Evolutionary conservation across 2,888 invertebrate species (phyloP).

Genomic region (Cerastis leucographa): DNA sequence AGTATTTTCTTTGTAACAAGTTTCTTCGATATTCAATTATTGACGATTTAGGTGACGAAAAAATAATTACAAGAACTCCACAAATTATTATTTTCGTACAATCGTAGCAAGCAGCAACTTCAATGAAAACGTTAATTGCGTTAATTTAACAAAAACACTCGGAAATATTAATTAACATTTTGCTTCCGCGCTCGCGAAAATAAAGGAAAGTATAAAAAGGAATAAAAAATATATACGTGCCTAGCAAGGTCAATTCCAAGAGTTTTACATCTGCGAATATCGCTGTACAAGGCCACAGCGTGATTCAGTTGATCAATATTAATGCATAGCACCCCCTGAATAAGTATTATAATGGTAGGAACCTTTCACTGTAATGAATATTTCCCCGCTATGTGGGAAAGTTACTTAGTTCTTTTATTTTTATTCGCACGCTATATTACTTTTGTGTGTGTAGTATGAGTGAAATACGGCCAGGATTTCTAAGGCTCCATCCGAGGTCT

Average conservation of each 20-base stretch:
- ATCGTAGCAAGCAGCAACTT: slow-evolving; percentile 15
- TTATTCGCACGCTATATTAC: slow-evolving; percentile 59
- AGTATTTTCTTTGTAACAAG: slow-evolving; percentile 14
- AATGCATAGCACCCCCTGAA: slow-evolving; percentile 72
- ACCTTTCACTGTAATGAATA: slow-evolving; percentile 81
- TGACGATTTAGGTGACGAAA: slow-evolving; percentile 15
- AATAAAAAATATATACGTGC: slow-evolving; percentile 47
- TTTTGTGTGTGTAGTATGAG: slow-evolving; percentile 49
- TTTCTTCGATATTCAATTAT: slow-evolving; percentile 9
- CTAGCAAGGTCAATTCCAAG: slow-evolving; percentile 66
- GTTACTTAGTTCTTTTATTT: slow-evolving; percentile 71
- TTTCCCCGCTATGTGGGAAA: slow-evolving; percentile 72
- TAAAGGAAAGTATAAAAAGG: slow-evolving; percentile 56
- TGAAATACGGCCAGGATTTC: slow-evolving; percentile 53
- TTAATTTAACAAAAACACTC: slow-evolving; percentile 55
- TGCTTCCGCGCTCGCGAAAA: slow-evolving; percentile 43
- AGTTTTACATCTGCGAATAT: slow-evolving; percentile 67
- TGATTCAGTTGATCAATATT: slow-evolving; percentile 77
- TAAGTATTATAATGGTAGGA: slow-evolving; percentile 72
- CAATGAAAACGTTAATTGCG: slow-evolving; percentile 50
- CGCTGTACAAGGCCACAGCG: slow-evolving; percentile 67
- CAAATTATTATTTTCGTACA: slow-evolving; percentile 23
- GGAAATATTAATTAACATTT: slow-evolving; percentile 56
- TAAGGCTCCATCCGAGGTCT: slow-evolving; percentile 44
- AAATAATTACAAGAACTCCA: slow-evolving; percentile 9